Percentiles rank a stretch among this genome's conserved stretches.
Evolutionary conservation across 2,797 vertebrate species (phyloP).

Genomic region (Sorex maritimensis): DNA sequence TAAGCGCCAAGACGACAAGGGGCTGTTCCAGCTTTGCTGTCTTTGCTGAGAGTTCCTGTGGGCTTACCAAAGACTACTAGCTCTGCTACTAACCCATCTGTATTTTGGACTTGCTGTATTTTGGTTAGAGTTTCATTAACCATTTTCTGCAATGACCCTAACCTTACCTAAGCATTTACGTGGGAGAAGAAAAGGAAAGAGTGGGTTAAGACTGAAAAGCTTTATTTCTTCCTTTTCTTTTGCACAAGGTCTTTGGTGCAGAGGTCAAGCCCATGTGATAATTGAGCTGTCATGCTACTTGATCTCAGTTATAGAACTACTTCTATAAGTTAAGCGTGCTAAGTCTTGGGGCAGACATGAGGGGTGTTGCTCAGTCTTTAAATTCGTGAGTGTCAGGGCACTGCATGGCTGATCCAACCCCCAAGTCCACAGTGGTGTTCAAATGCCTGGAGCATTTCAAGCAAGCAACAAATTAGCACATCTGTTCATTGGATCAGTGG

Average conservation of each 20-base stretch:
- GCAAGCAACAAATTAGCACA: constrained; percentile 70
- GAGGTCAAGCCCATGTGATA: neutral
- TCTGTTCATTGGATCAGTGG: constrained; percentile 75
- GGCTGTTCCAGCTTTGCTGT: neutral
- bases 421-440: neutral
- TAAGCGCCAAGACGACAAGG: constrained; percentile 29
- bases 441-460: constrained; percentile 14
- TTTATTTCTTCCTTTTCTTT: constrained; percentile 17
- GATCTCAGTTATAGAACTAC: neutral
- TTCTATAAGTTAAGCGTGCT: constrained; percentile 35
- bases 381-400: neutral
- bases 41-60: neutral
- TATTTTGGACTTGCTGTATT: neutral
- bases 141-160: neutral
- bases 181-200: neutral
- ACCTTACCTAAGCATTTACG: neutral
- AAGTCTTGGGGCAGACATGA: neutral
- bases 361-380: neutral
- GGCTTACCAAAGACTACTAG: neutral
- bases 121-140: constrained; percentile 47
- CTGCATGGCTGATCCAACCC: neutral
- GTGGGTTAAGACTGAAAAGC: neutral
- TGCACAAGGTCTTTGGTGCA: neutral
- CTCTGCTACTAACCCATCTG: neutral
- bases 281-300: neutral